Evolutionary conservation across 1,140 invertebrate genomes (phyloP), one percentile per base, ranked within the genome.

Genomic region (Vanessa atalanta): DNA sequence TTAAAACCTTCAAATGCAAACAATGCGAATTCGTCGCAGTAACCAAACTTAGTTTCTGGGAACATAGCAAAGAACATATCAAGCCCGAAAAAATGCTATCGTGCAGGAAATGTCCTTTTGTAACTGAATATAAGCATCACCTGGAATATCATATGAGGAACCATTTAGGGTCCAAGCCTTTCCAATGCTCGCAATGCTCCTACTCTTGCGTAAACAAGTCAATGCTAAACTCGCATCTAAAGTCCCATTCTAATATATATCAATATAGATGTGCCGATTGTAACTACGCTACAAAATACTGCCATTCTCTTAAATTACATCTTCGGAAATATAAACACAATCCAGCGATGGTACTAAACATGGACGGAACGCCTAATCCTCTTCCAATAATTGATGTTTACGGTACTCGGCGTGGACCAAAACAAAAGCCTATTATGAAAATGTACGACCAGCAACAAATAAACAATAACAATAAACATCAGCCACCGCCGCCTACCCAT

Each of bases 91-190:
- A 99, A 85, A 94, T 99, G 70, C 93, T 99, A 2, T 95, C 95
- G 47, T 99, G 99, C 82, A 96, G 96, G 0, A 95, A 97, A 80
- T 99, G 99, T 87, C 96, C 97, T 0, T 99, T 99, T 88, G 98
- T 99, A 0, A 99, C 99, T 0, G 98, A 99, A 86, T 99, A 98
- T 93, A 99, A 99, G 83, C 99, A 99, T 88, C 99, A 99, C 83
- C 90, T 99, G 14, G 98, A 99, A 83, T 99, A 99, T 85, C 99
- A 99, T 88, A 94, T 99, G 80, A 94, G 98, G 9, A 99, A 99
- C 88, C 99, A 99, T 88, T 95, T 96, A 79, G 98, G 98, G 9
- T 97, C 96, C 0, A 99, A 99, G 84, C 99, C 99, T 0, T 99
- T 98, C 93, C 98, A 98, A 85, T 99, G 99, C 89, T 93, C 95